Evolutionary conservation across 1,140 invertebrate species (phyloP).

Genomic region (Anastrepha obliqua): DNA sequence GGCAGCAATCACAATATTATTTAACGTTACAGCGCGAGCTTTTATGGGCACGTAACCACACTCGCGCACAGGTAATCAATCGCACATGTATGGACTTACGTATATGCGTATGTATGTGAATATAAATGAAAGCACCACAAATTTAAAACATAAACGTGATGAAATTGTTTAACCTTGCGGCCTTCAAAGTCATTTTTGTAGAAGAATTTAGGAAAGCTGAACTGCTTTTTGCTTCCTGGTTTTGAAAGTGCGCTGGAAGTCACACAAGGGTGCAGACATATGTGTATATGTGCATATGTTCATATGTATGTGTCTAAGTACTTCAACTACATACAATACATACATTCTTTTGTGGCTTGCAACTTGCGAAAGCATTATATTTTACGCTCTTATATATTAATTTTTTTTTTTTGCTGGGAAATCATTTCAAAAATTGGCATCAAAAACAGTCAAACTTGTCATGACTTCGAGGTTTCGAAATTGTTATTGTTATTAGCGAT

Average conservation of each 20-base stretch:
- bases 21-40: background rate
- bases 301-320: background rate
- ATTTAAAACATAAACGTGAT: constrained; percentile 51
- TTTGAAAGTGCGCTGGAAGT: background rate
- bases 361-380: too few relatives aligned
- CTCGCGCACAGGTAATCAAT: background rate
- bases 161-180: constrained; percentile 49
- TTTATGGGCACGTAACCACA: background rate
- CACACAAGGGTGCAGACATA: background rate
- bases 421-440: too few relatives aligned
- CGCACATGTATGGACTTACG: background rate
- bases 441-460: too few relatives aligned
- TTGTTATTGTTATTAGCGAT: too few relatives aligned
- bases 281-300: background rate
- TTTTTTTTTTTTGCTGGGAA: too few relatives aligned
- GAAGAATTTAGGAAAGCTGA: background rate
- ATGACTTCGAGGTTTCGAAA: too few relatives aligned
- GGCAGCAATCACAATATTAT: constrained; percentile 33
- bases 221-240: constrained; percentile 29
- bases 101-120: background rate
- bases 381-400: too few relatives aligned
- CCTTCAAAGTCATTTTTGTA: background rate
- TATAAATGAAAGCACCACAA: constrained; percentile 18
- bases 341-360: too few relatives aligned
- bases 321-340: too few relatives aligned